Evolutionary conservation across 2,113 vertebrate species (phyloP).

Genomic region (Pyxicephalus adspersus): DNA sequence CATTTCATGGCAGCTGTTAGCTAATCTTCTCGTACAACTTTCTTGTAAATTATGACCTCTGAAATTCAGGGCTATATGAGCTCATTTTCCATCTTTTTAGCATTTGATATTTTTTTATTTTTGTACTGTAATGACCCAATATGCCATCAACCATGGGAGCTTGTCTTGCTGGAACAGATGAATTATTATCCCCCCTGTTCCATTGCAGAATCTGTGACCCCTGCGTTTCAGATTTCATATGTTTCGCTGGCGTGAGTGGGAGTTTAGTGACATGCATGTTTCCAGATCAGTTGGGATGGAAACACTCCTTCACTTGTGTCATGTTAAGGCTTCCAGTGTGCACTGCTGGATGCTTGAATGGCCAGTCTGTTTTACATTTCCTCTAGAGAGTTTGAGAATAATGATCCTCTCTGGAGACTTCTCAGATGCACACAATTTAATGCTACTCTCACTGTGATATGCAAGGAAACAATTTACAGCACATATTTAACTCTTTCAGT

Average conservation of each 20-base stretch:
- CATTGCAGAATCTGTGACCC: background rate
- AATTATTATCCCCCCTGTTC: background rate
- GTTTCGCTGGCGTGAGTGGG: background rate
- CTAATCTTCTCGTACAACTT: background rate
- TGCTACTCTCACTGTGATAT: too few relatives aligned
- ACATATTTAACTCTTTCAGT: too few relatives aligned
- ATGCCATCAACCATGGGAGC: background rate
- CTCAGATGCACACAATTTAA: too few relatives aligned
- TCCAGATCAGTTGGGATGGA: slow-evolving; percentile 3
- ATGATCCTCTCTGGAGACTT: too few relatives aligned
- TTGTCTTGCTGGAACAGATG: slow-evolving; percentile 12
- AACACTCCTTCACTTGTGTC: background rate
- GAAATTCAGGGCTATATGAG: background rate
- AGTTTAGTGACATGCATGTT: slow-evolving; percentile 30
- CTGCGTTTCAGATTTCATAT: slow-evolving; percentile 10
- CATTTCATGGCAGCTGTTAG: background rate
- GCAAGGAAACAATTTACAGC: too few relatives aligned
- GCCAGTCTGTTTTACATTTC: background rate
- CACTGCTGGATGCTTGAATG: slow-evolving; percentile 3
- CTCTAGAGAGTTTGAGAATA: too few relatives aligned
- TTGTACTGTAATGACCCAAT: background rate
- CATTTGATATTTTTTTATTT: background rate
- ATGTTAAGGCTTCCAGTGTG: background rate
- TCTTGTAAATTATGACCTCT: background rate
- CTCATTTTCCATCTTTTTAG: slow-evolving; percentile 16